phyloP scores from a whole-genome alignment of 2,888 invertebrate species.

The Philonicus albiceps region DNA sequence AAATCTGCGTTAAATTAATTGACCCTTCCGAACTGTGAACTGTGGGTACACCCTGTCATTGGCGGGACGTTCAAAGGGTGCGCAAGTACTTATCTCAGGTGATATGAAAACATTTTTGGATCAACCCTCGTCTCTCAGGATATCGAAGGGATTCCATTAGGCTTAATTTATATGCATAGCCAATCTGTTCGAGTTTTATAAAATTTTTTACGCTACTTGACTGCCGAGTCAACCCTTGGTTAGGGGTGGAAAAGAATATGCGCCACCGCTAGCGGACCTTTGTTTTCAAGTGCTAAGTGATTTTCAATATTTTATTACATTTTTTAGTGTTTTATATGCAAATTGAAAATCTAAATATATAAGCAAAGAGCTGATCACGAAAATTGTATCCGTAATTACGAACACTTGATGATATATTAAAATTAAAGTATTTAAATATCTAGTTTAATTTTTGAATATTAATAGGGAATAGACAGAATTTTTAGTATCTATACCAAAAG shows the following conservation, averaged over 20 bases:
- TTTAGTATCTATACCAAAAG: no score
- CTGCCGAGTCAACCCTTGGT: conserved; percentile 47
- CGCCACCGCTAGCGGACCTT: background rate
- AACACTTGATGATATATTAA: background rate
- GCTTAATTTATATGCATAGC: conserved; percentile 65
- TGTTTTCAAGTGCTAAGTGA: conserved; percentile 49
- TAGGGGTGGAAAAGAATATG: conserved; percentile 6
- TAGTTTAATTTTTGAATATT: no score
- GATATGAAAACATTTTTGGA: conserved; percentile 42
- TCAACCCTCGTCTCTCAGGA: conserved; percentile 21
- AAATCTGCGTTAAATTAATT: conserved; percentile 32
- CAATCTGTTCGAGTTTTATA: conserved; percentile 63
- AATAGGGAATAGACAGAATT: no score
- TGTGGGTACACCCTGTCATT: background rate
- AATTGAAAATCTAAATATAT: conserved; percentile 34
- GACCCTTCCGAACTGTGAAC: background rate
- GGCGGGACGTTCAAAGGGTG: background rate
- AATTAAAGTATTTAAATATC: background rate
- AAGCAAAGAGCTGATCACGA: background rate
- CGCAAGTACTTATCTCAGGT: conserved; percentile 35
- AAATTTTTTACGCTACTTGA: conserved; percentile 63
- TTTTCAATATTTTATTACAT: conserved; percentile 48
- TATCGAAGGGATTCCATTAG: conserved; percentile 57
- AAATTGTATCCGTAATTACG: background rate
- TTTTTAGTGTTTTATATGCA: conserved; percentile 47